phyloP scores from a whole-genome alignment of 2,113 vertebrate genomes.

The Reinhardtius hippoglossoides region DNA sequence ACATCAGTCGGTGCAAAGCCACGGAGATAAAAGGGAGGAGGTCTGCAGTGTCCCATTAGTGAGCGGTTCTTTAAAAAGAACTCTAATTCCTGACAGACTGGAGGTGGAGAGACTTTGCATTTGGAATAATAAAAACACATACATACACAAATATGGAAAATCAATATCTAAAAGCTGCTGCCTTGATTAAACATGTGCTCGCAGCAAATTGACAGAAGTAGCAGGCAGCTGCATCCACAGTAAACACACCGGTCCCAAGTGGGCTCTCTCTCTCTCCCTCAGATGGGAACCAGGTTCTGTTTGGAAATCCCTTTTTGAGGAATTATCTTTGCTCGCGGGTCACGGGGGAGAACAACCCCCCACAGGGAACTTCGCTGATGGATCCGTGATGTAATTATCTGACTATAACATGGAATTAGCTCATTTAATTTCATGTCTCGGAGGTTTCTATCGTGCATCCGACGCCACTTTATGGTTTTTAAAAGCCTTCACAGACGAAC shows the following conservation, averaged over 20 bases:
- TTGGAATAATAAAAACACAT: not conserved
- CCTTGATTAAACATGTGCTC: conserved; percentile 41
- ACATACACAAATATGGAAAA: not conserved
- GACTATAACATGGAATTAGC: conserved; percentile 26
- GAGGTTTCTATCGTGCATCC: conserved; percentile 17
- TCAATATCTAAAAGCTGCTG: conserved; percentile 37
- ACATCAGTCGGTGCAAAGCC: no score
- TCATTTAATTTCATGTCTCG: conserved; percentile 29
- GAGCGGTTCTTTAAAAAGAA: not conserved
- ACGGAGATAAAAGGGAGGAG: no score
- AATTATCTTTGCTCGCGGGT: conserved; percentile 21
- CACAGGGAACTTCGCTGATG: conserved; percentile 41
- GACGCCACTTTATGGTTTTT: conserved; percentile 16
- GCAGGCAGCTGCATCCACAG: conserved; percentile 17
- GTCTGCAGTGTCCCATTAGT: no score
- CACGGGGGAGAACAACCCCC: conserved; percentile 9
- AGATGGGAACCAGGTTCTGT: not conserved
- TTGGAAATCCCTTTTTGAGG: not conserved
- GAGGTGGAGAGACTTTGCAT: conserved; percentile 17
- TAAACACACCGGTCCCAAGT: conserved; percentile 38
- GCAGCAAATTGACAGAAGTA: conserved; percentile 30
- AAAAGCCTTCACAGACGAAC: conserved; percentile 26
- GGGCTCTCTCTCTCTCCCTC: conserved; percentile 17
- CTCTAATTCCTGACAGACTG: not conserved
- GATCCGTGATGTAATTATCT: conserved; percentile 43